Base-by-base conservation (phyloP, 1,140 invertebrate species). In the Lepidurus couesii region DNA sequence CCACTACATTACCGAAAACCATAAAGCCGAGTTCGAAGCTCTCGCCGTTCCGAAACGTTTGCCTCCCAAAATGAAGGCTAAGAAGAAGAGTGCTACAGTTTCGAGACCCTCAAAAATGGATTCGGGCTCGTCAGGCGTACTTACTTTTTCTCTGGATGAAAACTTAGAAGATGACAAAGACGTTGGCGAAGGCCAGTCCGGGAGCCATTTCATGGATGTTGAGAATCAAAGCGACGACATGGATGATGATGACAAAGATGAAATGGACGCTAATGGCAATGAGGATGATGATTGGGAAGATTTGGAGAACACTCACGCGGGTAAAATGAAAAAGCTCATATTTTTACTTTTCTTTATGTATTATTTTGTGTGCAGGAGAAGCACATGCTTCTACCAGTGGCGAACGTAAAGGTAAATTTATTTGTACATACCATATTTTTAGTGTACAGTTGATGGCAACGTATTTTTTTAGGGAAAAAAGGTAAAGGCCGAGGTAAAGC, bases 401-500 rank as follows among this genome's bases (percentile, higher is more conserved):
- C 53, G 53, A 65, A 1, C 53, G 53, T 13, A 65, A 65, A 65
- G 53, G 53, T 65, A 7, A 65, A 21, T 65, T 11, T 21, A 21
- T 47, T 47, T 11, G 16, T 47, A 2, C 45, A 7, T 10, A 16
- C 2, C 16, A 16, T 47, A 5, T 47, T 47, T 47, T 47, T 11
- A 47, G 16, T 47, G 0, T 65, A n/a, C 4, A 65, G 16, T 65
- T 65, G n/a, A 65, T 7, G 21, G 1, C 1, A 13, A n/a, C 7
- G 6, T 65, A n/a, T 65, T 65, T 65, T 65, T 65, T 13, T 21
- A 65, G 53, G 53, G 16, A 65, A 65, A 65, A 65, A 65, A 13
- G 53, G 53, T 65, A 65, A 65, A 65, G 53, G 53, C 53, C 8
- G 53, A 65, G 53, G 53, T 65, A 65, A 65, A 65, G 8, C 53